These are phyloP conservation scores for Nemurella pictetii DNA, from an alignment of 2,888 invertebrate species.

Conservation along the genomic window DNA sequence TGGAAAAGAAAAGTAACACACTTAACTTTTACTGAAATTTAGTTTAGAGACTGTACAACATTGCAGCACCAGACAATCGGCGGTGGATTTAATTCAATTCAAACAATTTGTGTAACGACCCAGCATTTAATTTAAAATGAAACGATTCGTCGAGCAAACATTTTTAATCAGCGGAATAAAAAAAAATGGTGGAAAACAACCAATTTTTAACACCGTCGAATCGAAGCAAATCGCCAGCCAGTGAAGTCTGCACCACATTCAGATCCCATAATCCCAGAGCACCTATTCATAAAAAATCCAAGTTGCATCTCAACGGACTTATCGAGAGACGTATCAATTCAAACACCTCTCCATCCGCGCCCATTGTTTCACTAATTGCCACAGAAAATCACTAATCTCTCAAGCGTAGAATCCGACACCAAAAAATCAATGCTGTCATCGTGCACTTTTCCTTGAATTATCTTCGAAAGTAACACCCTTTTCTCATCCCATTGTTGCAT, in stretches of 20 bases:
- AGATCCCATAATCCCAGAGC: too few relatives aligned
- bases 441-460: neutral
- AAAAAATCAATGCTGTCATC: neutral
- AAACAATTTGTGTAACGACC: neutral
- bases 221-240: neutral
- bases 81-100: neutral
- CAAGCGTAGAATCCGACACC: neutral
- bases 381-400: neutral
- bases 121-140: neutral
- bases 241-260: neutral
- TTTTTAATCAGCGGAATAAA: slow-evolving; percentile 10
- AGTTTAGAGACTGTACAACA: neutral
- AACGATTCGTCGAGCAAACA: neutral
- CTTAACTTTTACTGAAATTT: neutral
- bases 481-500: neutral
- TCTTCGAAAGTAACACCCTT: neutral
- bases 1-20: neutral
- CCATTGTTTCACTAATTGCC: neutral
- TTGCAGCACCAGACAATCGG: neutral
- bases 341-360: neutral
- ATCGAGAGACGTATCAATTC: neutral
- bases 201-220: neutral
- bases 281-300: too few relatives aligned
- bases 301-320: too few relatives aligned
- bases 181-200: neutral